Conservation (phyloP, 30 jellyfish, hydroid and myxozoan species). For the Hydra vulgaris region DNA sequence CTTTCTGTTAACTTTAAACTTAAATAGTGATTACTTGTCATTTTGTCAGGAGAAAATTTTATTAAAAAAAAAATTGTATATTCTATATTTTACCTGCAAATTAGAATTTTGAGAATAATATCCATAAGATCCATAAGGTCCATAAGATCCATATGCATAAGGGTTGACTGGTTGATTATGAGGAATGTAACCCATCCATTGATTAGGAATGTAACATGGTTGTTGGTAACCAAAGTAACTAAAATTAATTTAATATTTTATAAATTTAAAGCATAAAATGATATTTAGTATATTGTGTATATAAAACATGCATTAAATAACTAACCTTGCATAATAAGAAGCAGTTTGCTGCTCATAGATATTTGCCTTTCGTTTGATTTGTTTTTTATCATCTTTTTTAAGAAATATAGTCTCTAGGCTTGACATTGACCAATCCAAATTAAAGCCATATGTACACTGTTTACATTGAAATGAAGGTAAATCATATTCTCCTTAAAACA, state of each 20-base stretch:
- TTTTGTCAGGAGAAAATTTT: background rate
- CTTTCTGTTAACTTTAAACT: too few species aligned
- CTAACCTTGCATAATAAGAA: background rate
- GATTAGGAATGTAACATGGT: background rate
- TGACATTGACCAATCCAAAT: constrained; percentile 82
- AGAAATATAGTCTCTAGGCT: constrained; percentile 50
- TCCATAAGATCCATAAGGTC: background rate
- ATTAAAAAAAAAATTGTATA: too few species aligned
- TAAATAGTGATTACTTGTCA: too few species aligned
- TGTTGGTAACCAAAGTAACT: background rate
- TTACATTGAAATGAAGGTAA: constrained; percentile 93
- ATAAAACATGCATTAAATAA: background rate
- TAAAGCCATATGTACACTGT: constrained; percentile 90
- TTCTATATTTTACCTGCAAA: background rate
- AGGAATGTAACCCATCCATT: background rate
- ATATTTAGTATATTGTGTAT: too few species aligned
- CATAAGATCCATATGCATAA: background rate
- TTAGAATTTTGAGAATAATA: background rate
- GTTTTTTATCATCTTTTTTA: background rate
- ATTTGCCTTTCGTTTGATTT: background rate
- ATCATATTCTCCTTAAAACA: constrained; percentile 55
- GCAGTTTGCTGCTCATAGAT: background rate
- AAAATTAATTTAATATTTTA: too few species aligned
- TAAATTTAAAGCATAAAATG: background rate
- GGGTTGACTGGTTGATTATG: background rate